phyloP scores from a whole-genome alignment of 2,888 invertebrate species.

The Eumacrocentrus americanus region DNA sequence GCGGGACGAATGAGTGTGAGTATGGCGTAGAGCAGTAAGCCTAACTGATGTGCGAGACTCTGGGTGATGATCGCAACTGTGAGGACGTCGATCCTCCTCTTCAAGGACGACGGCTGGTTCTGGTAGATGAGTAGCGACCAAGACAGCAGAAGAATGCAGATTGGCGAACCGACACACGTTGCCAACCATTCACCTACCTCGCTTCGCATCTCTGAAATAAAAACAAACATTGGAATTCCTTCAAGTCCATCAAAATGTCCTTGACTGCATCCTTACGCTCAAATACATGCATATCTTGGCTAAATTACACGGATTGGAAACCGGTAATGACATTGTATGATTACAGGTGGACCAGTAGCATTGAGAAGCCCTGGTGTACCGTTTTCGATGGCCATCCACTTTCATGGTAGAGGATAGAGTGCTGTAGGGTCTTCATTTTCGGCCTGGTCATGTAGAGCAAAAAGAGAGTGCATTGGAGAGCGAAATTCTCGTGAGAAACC shows the following conservation, averaged over 20 bases:
- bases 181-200: slow-evolving; percentile 61
- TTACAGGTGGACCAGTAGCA: too few species aligned
- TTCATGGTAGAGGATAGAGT: slow-evolving; percentile 21
- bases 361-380: neutral
- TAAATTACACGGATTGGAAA: neutral
- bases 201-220: slow-evolving; percentile 56
- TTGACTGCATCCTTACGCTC: too few species aligned
- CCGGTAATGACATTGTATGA: too few species aligned
- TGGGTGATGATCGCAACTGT: slow-evolving; percentile 60
- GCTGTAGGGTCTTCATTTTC: slow-evolving; percentile 9
- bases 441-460: neutral
- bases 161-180: slow-evolving; percentile 62
- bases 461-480: neutral
- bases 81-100: slow-evolving; percentile 63
- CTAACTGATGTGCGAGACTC: slow-evolving; percentile 59
- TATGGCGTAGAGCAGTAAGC: slow-evolving; percentile 56
- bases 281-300: too few species aligned
- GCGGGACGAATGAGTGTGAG: slow-evolving; percentile 58
- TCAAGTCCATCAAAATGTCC: neutral
- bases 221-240: slow-evolving; percentile 2
- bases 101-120: slow-evolving; percentile 57
- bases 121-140: slow-evolving; percentile 63
- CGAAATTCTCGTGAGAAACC: too few species aligned
- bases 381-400: slow-evolving; percentile 11
- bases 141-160: slow-evolving; percentile 60